Evolutionary conservation across 2,113 vertebrate species (phyloP).

Genomic region (Oreochromis spilurus): DNA sequence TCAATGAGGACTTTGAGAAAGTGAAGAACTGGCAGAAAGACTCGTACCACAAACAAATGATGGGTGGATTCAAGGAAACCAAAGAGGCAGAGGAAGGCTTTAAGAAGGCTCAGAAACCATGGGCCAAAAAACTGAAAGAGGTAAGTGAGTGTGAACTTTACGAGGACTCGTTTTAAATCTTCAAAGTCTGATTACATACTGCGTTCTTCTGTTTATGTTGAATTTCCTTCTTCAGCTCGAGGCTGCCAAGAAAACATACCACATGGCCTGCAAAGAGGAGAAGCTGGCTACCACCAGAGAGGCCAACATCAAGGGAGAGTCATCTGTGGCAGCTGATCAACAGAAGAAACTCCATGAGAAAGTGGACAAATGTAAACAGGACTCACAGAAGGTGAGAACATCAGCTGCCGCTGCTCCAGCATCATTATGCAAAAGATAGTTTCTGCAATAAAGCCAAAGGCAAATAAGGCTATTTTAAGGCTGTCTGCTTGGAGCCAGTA

Average conservation of each 20-base stretch:
- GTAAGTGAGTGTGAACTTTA: constrained; percentile 52
- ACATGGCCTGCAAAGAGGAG: constrained; percentile 94
- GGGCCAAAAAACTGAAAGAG: constrained; percentile 98
- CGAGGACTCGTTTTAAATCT: neutral
- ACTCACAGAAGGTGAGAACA: constrained; percentile 84
- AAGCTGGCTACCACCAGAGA: constrained; percentile 85
- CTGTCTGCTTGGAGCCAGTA: neutral
- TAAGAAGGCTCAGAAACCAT: constrained; percentile 95
- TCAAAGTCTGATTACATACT: neutral
- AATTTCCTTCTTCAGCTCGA: constrained; percentile 75
- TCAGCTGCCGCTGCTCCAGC: neutral
- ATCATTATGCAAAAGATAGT: neutral
- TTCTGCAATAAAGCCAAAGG: neutral
- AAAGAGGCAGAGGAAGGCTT: constrained; percentile 96
- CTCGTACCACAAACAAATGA: constrained; percentile 96
- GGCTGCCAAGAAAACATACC: constrained; percentile 89
- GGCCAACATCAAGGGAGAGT: constrained; percentile 84
- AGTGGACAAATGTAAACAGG: constrained; percentile 92
- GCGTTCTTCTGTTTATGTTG: neutral
- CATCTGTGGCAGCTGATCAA: constrained; percentile 83
- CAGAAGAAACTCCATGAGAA: constrained; percentile 95
- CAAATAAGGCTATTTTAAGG: constrained; percentile 5
- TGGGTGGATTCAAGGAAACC: constrained; percentile 96
- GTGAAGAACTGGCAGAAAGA: constrained; percentile 99
- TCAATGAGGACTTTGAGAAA: constrained; percentile 90